Percentiles rank a stretch among this genome's conserved stretches.
Evolutionary conservation across 2,797 vertebrate species (phyloP).

Genomic region (Hippoglossus hippoglossus): DNA sequence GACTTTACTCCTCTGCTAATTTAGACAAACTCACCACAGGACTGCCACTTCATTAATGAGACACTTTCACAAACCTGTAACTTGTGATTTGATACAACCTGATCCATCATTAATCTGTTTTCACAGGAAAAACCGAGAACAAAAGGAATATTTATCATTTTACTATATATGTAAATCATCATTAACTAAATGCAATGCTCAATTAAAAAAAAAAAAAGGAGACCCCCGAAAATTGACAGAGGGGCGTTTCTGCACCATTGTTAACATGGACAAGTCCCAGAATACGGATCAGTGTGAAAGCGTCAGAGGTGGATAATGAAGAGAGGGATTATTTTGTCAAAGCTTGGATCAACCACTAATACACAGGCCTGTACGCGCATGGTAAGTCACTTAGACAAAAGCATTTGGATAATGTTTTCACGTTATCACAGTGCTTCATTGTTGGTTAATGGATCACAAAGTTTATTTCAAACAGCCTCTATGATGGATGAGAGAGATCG

Average conservation of each 20-base stretch:
- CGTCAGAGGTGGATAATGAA: constrained; percentile 67
- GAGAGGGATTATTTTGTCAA: constrained; percentile 77
- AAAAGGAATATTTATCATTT: constrained; percentile 47
- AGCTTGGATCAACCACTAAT: constrained; percentile 72
- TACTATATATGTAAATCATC: constrained; percentile 43
- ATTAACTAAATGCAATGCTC: constrained; percentile 53
- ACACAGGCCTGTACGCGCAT: constrained; percentile 58
- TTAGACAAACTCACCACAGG: constrained; percentile 59
- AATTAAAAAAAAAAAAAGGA: constrained; percentile 51
- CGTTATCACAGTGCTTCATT: constrained; percentile 57
- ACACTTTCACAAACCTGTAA: constrained; percentile 53
- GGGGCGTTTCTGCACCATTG: constrained; percentile 42
- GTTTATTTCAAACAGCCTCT: constrained; percentile 47
- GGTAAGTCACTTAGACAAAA: constrained; percentile 63
- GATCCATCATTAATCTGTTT: constrained; percentile 54
- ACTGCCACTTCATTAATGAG: constrained; percentile 53
- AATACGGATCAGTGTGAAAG: constrained; percentile 62
- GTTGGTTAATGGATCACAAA: constrained; percentile 46
- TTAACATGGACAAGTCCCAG: constrained; percentile 56
- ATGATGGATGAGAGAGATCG: constrained; percentile 3
- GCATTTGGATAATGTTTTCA: constrained; percentile 59
- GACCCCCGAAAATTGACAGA: constrained; percentile 38
- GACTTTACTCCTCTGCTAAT: constrained; percentile 48
- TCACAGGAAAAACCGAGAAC: constrained; percentile 21
- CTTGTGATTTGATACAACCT: constrained; percentile 53